Percentiles rank a stretch among this genome's conserved stretches.
Evolutionary conservation across 2,888 invertebrate species (phyloP).

Genomic region (Caenorhabditis virilis): DNA sequence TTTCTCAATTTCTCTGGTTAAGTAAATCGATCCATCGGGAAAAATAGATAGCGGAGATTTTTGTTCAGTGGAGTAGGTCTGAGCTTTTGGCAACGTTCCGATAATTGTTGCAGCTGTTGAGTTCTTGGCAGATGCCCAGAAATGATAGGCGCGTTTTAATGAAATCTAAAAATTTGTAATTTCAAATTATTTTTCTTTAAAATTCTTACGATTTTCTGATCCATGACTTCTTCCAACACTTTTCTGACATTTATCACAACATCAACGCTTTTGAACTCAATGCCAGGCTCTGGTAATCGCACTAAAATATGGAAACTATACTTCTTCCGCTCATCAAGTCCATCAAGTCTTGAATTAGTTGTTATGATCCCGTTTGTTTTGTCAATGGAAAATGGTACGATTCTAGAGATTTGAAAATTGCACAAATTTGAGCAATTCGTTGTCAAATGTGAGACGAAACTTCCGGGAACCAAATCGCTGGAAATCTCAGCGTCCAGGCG

Average conservation of each 20-base stretch:
- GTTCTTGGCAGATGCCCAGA: constrained; percentile 25
- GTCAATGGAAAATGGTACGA: constrained; percentile 18
- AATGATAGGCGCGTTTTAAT: no score
- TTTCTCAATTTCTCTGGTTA: constrained; percentile 7
- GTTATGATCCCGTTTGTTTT: constrained; percentile 8
- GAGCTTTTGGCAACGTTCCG: constrained; percentile 17
- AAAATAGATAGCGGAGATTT: constrained; percentile 16
- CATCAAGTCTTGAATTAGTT: constrained; percentile 4
- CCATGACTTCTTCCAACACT: constrained; percentile 13
- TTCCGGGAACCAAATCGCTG: constrained; percentile 19
- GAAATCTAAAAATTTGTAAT: no score
- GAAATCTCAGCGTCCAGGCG: constrained; percentile 11
- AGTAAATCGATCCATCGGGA: constrained; percentile 27
- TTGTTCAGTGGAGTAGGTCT: constrained; percentile 14
- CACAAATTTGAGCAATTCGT: constrained; percentile 23
- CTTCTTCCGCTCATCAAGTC: no score
- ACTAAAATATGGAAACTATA: constrained; percentile 12
- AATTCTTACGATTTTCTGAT: constrained; percentile 14
- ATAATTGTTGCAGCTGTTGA: constrained; percentile 20
- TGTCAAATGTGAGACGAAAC: constrained; percentile 21
- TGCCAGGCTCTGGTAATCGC: constrained; percentile 16
- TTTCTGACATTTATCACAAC: neutral
- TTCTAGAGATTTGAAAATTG: constrained; percentile 8
- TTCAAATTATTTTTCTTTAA: no score
- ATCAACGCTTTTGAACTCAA: neutral